phyloP scores from a whole-genome alignment of 2,113 vertebrate genomes.

The Crypturellus undulatus region DNA sequence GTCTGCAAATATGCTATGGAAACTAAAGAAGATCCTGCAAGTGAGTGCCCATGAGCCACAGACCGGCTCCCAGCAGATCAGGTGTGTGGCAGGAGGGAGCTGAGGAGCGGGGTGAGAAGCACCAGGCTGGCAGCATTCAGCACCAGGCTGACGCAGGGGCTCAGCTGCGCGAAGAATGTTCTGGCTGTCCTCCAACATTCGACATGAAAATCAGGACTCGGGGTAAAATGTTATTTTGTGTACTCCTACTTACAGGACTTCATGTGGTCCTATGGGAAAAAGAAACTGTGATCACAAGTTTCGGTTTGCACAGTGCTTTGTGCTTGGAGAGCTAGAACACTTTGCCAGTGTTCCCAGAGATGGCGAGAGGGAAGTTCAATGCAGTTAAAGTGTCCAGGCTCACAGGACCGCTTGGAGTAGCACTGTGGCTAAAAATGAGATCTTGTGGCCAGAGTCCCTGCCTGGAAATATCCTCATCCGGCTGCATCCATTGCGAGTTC shows the following conservation, averaged over 20 bases:
- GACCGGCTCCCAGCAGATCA: background rate
- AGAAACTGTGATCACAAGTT: background rate
- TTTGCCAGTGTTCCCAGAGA: background rate
- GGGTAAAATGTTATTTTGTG: background rate
- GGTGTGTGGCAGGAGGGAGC: accelerated
- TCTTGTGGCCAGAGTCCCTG: constrained; percentile 3
- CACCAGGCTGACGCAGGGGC: background rate
- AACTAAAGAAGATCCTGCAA: background rate
- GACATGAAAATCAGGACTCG: background rate
- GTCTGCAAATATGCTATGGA: background rate
- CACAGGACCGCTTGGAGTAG: background rate
- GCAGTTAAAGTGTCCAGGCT: background rate
- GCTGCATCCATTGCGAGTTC: background rate
- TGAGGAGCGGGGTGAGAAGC: background rate
- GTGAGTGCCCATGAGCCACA: background rate
- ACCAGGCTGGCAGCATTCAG: background rate
- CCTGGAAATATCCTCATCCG: constrained; percentile 14
- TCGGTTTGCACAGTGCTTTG: background rate
- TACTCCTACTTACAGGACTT: background rate
- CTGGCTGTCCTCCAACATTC: background rate
- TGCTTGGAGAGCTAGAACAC: background rate
- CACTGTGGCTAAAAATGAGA: constrained; percentile 11
- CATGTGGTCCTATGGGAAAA: background rate
- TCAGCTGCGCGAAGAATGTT: background rate
- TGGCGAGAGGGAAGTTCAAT: constrained; percentile 3